A percentile compares a stretch with the other conserved stretches of the same genome.
Conservation (phyloP, 2,797 vertebrate species). For the Melanotaenia maccullochi region DNA sequence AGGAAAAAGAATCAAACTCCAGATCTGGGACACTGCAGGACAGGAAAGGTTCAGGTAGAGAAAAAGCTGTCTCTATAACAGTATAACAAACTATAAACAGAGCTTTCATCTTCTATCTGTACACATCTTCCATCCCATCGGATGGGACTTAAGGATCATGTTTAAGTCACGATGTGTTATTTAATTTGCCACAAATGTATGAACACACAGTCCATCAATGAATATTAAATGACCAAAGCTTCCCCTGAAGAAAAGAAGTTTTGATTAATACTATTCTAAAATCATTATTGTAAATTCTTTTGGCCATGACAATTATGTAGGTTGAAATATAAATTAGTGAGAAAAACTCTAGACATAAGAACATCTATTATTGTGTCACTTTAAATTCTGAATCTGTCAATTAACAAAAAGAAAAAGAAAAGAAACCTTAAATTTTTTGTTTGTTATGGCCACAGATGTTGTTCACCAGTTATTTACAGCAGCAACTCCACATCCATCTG, state of each 20-base stretch:
- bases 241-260: neutral
- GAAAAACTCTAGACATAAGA: neutral
- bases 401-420: neutral
- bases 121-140: neutral
- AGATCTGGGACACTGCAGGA: conserved; percentile 93
- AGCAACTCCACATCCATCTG: neutral
- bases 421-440: neutral
- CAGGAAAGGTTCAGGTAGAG: conserved; percentile 91
- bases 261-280: neutral
- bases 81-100: neutral
- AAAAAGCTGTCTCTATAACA: neutral
- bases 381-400: neutral
- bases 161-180: neutral
- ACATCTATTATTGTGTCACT: neutral
- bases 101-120: neutral
- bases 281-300: neutral
- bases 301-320: neutral
- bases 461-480: neutral
- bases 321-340: neutral
- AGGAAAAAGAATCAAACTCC: conserved; percentile 93
- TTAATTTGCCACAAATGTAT: neutral
- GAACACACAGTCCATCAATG: neutral
- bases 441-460: neutral
- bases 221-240: neutral
- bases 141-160: neutral